Evolutionary conservation across 2,113 vertebrate genomes (phyloP), one percentile per base, ranked within the genome.

Genomic region (Thunnus maccoyii): DNA sequence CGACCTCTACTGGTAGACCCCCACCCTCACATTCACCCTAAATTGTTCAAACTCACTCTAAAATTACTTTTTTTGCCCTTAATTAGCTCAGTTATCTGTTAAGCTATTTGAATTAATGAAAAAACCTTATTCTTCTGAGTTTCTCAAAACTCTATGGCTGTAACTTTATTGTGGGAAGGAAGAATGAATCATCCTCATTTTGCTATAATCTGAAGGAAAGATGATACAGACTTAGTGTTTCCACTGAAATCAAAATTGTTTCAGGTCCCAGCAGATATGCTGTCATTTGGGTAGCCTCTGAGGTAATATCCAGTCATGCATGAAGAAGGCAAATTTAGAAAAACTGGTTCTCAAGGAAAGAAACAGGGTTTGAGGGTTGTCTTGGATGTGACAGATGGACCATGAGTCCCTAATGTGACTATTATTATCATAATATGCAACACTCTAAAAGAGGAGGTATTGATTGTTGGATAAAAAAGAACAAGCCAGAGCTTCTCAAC

Each of bases 1-100:
- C 64, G 85, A 55, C 92, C 88, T 93, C 93, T 89, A n/a, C 65
- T 91, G 91, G 89, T 62, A 0, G 25, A 41, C 14, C 32, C 9
- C 4, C 27, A 78, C 25, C 44, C 18, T 72, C 56, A 89, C 86
- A 86, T 48, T 27, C 7, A 56, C 4, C 46, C 4, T 13, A 36
- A 41, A 74, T 0, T 15, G 9, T 11, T 13, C 17, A 44, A 27
- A n/a, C 15, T 14, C 3, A 22, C 15, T 44, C 7, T 3, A 5
- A 57, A 41, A 44, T 1, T 48, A 16, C 17, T 18, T 41, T 36
- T 36, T 41, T 41, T 41, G 5, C 3, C 18, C 20, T 69, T 75
- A 54, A 27, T 18, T 48, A 9, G 5, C 17, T 52, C 30, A 10
- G 36, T 41, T 41, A 17, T 57, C 18, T 36, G 7, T 64, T 4